phyloP scores from a whole-genome alignment of 1,140 invertebrate species.

The Latrodectus geometricus region DNA sequence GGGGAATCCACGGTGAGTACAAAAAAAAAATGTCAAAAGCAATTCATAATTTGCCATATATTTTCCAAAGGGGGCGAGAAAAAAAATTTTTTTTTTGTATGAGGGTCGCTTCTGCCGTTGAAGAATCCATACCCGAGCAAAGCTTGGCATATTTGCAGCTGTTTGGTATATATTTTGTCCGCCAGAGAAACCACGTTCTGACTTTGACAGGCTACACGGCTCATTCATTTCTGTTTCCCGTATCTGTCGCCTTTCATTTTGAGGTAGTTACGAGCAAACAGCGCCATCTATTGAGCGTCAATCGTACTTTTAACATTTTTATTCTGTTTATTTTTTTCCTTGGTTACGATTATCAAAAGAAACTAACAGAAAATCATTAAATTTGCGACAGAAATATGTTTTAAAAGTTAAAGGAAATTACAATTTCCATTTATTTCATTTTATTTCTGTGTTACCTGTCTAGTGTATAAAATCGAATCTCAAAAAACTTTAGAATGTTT shows the following conservation, averaged over 20 bases:
- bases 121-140: conserved; percentile 32
- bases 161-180: conserved; percentile 55
- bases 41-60: conserved; percentile 35
- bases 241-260: conserved; percentile 31
- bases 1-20: too few relatives aligned
- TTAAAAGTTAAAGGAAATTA: too few relatives aligned
- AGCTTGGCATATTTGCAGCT: conserved; percentile 30
- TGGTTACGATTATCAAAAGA: too few relatives aligned
- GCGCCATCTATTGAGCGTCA: conserved; percentile 33
- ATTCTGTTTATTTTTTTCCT: too few relatives aligned
- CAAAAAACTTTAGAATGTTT: too few relatives aligned
- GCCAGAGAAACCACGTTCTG: conserved; percentile 33
- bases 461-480: too few relatives aligned
- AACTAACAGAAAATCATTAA: too few relatives aligned
- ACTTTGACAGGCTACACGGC: conserved; percentile 50
- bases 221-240: conserved; percentile 44
- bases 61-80: background rate
- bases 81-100: conserved; percentile 28
- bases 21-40: background rate
- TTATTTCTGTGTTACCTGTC: too few relatives aligned
- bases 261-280: background rate
- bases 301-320: background rate
- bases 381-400: too few relatives aligned
- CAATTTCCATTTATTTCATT: too few relatives aligned
- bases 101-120: conserved; percentile 9